These are phyloP conservation scores for Chirona hameri DNA, from an alignment of 2,888 invertebrate species.

Conservation along the genomic window DNA sequence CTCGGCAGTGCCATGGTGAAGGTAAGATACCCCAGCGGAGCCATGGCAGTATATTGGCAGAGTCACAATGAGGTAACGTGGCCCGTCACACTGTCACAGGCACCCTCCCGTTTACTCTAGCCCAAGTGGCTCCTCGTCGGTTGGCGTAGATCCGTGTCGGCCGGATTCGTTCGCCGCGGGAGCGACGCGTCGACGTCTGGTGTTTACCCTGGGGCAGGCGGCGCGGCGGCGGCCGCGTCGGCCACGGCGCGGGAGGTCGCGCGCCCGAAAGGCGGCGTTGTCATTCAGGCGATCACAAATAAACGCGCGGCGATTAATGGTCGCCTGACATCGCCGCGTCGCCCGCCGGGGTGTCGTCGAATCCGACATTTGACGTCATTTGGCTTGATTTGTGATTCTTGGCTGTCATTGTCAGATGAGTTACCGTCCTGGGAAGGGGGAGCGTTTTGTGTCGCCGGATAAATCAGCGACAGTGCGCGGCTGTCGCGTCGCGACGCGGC, in stretches of 20 bases:
- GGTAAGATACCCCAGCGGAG: too few species aligned
- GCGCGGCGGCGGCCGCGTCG: neutral
- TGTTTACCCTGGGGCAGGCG: constrained; percentile 12
- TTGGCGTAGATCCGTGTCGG: neutral
- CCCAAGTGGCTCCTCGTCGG: neutral
- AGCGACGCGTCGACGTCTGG: neutral
- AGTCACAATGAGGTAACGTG: too few species aligned
- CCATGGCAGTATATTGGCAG: too few species aligned
- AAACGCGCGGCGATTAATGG: constrained; percentile 24
- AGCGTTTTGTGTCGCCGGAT: constrained; percentile 27
- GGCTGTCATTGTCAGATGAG: constrained; percentile 28
- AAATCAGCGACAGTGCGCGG: neutral
- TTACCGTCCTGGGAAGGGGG: constrained; percentile 28
- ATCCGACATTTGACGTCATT: constrained; percentile 29
- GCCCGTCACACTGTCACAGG: too few species aligned
- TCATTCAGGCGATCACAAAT: constrained; percentile 26
- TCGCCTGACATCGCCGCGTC: neutral
- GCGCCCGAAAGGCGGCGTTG: neutral
- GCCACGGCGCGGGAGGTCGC: neutral
- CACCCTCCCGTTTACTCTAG: neutral
- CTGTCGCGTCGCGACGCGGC: neutral
- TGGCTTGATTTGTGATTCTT: constrained; percentile 28
- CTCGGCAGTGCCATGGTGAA: neutral
- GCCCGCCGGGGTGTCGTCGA: constrained; percentile 27
- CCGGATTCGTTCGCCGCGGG: neutral